Percentiles rank a stretch among this genome's conserved stretches.
Conservation (phyloP, 2,888 invertebrate genomes). For the Agrenia bidenticulata region DNA sequence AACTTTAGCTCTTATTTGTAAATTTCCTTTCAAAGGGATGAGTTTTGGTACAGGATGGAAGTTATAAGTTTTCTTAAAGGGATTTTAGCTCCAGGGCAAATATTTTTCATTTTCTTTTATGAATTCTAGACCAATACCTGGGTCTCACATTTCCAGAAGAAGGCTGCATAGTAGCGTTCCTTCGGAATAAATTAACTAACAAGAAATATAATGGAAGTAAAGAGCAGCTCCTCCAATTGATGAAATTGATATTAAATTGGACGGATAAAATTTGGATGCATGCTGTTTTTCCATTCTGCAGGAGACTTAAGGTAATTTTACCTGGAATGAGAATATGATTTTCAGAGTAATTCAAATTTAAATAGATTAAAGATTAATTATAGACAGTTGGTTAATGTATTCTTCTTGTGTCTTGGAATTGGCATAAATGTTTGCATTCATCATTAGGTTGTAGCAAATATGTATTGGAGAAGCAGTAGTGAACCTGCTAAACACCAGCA, state of each 20-base stretch:
- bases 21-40: no score
- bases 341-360: no score
- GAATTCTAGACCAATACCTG: conserved; percentile 36
- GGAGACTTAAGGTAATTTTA: conserved; percentile 34
- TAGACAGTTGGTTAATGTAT: no score
- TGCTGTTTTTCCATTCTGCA: conserved; percentile 25
- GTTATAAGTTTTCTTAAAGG: no score
- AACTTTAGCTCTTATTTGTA: no score
- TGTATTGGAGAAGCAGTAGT: conserved; percentile 37
- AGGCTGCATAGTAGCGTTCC: conserved; percentile 24
- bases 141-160: conserved; percentile 29
- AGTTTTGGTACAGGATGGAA: no score
- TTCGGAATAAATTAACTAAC: conserved; percentile 23
- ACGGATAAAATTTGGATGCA: conserved; percentile 17
- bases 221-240: conserved; percentile 28
- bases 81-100: no score
- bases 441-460: conserved; percentile 27
- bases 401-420: no score
- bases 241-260: conserved; percentile 32
- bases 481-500: conserved; percentile 47
- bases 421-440: no score
- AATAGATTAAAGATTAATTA: no score
- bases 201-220: conserved; percentile 39
- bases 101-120: neutral
- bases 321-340: no score